Conservation (phyloP, 2,888 invertebrate species). For the Parthenolecanium corni region DNA sequence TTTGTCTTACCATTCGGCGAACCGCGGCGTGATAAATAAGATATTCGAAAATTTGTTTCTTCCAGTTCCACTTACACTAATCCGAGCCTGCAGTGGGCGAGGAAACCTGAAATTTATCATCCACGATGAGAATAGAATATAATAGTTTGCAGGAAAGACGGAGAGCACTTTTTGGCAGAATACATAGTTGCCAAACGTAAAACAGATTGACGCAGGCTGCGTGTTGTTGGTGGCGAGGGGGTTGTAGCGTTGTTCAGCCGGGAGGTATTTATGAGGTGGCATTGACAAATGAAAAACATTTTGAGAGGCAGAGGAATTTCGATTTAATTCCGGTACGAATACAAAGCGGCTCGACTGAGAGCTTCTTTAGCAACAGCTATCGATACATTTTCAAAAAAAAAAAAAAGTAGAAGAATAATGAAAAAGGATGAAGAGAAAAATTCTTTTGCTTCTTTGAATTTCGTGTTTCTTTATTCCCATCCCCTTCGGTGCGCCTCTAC, state of each 20-base stretch:
- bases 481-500: too few species aligned
- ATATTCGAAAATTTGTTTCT: neutral
- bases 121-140: too few species aligned
- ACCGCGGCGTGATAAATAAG: neutral
- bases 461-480: too few species aligned
- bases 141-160: too few species aligned
- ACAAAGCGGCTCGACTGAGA: too few species aligned
- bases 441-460: too few species aligned
- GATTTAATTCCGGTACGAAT: neutral
- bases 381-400: too few species aligned
- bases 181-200: neutral
- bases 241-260: neutral
- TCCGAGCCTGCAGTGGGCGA: neutral
- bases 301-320: neutral
- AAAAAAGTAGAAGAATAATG: too few species aligned
- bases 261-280: slow-evolving; percentile 20
- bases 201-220: neutral
- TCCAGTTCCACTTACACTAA: neutral
- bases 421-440: too few species aligned
- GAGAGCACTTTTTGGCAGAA: too few species aligned
- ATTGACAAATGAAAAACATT: slow-evolving; percentile 22
- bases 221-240: neutral
- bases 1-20: neutral
- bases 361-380: too few species aligned
- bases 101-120: too few species aligned